These are phyloP conservation scores for Laupala kohalensis DNA, from an alignment of 1,140 invertebrate genomes.

Conservation along the genomic window DNA sequence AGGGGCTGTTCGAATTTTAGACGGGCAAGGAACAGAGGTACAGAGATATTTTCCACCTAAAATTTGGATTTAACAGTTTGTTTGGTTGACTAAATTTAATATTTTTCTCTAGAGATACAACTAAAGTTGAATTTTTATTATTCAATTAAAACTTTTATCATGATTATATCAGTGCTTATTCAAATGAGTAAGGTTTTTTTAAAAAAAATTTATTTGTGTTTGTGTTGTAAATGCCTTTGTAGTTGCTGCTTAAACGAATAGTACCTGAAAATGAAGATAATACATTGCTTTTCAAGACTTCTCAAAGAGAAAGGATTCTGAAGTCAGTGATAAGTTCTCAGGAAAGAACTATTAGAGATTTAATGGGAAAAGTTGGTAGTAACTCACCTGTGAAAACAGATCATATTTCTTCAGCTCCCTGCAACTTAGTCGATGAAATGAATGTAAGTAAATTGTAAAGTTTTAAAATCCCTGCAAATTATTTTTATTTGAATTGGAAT, in stretches of 20 bases:
- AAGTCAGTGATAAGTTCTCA: background rate
- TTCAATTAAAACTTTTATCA: background rate
- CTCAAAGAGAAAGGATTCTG: background rate
- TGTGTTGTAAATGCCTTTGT: background rate
- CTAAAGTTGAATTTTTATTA: background rate
- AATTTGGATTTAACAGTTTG: background rate
- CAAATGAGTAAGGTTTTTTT: background rate
- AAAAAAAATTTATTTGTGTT: background rate
- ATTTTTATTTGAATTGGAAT: no score
- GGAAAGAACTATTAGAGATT: background rate
- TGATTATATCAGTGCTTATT: background rate
- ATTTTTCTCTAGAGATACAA: background rate
- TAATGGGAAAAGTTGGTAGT: no score
- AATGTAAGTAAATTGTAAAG: no score
- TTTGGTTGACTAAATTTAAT: background rate
- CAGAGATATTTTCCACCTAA: background rate
- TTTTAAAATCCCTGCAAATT: no score
- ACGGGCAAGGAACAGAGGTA: slow-evolving; percentile 2
- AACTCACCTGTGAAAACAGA: no score
- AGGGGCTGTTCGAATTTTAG: background rate
- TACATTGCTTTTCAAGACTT: background rate
- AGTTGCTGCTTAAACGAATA: background rate
- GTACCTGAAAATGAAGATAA: background rate
- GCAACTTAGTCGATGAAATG: no score
- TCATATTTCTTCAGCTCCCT: no score